phyloP scores from a whole-genome alignment of 2,888 invertebrate species.

The Fabriciana adippe region DNA sequence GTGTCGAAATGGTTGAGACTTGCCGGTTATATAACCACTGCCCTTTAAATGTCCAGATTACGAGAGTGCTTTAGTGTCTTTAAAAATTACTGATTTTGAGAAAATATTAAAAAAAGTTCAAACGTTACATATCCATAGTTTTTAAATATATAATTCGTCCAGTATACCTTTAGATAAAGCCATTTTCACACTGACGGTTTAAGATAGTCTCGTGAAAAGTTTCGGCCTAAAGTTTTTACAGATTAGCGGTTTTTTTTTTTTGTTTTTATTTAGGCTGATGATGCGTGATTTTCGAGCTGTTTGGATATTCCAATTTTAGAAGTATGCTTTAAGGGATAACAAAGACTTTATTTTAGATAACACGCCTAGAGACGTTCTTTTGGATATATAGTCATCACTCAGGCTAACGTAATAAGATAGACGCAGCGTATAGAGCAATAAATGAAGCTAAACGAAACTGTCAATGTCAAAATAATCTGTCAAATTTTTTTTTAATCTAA shows the following conservation, averaged over 20 bases:
- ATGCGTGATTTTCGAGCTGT: constrained; percentile 32
- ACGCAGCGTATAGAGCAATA: no score
- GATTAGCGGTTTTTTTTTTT: constrained; percentile 8
- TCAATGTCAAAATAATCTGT: no score
- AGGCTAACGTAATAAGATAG: no score
- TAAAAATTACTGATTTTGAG: no score
- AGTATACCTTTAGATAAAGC: background rate
- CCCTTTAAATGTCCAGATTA: no score
- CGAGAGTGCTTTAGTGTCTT: no score
- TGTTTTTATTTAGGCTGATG: background rate
- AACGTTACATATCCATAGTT: constrained; percentile 20
- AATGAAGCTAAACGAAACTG: no score
- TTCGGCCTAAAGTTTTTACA: constrained; percentile 29
- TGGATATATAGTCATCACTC: constrained; percentile 21
- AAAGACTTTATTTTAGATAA: constrained; percentile 42
- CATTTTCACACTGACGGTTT: constrained; percentile 20
- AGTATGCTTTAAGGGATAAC: constrained; percentile 34
- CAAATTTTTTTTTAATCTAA: no score
- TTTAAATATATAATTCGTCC: constrained; percentile 14
- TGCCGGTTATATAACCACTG: background rate
- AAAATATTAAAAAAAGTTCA: constrained; percentile 8
- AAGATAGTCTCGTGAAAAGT: constrained; percentile 16
- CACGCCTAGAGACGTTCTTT: constrained; percentile 39
- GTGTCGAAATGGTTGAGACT: constrained; percentile 7
- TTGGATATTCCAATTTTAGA: constrained; percentile 33